Percentiles rank a stretch among this genome's conserved stretches.
These are phyloP conservation scores for Nemapogon koenigi DNA, from an alignment of 2,888 invertebrate genomes.

Conservation along the genomic window DNA sequence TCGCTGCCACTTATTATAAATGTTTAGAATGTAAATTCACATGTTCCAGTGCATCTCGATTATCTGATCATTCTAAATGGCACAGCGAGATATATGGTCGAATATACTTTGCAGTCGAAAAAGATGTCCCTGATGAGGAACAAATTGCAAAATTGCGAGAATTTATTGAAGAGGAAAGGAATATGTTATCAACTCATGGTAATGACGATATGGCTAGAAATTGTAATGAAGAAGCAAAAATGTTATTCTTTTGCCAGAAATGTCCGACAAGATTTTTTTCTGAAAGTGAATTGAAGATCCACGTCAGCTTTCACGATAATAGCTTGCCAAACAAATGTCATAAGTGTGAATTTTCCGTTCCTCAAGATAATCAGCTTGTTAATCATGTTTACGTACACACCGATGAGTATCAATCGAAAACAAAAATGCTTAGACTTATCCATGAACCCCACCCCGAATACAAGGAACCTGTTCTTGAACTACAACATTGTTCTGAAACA, in stretches of 20 bases:
- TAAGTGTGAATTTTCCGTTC: slow-evolving; percentile 78
- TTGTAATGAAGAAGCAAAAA: slow-evolving; percentile 37
- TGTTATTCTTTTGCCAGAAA: slow-evolving; percentile 77
- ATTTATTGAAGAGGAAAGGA: slow-evolving; percentile 45
- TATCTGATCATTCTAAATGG: slow-evolving; percentile 77
- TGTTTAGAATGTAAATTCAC: slow-evolving; percentile 83
- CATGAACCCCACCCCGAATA: slow-evolving; percentile 70
- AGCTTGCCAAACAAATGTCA: slow-evolving; percentile 72
- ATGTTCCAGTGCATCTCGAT: slow-evolving; percentile 73
- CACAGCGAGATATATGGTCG: slow-evolving; percentile 75
- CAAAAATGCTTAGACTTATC: slow-evolving; percentile 70
- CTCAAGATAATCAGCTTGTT: slow-evolving; percentile 71
- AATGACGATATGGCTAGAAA: slow-evolving; percentile 26
- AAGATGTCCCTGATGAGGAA: slow-evolving; percentile 69
- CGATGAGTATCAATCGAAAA: slow-evolving; percentile 79
- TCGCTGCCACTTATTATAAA: slow-evolving; percentile 61
- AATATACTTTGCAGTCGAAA: slow-evolving; percentile 75
- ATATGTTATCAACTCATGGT: slow-evolving; percentile 22
- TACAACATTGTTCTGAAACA: slow-evolving; percentile 31
- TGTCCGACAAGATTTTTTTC: slow-evolving; percentile 86
- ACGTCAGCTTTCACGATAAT: slow-evolving; percentile 73
- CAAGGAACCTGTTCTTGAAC: slow-evolving; percentile 68
- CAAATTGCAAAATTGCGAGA: slow-evolving; percentile 59
- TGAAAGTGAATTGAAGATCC: slow-evolving; percentile 75
- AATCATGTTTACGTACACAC: slow-evolving; percentile 78